These are phyloP conservation scores for Caranx melampygus DNA, from an alignment of 2,113 vertebrate genomes.

Conservation along the genomic window DNA sequence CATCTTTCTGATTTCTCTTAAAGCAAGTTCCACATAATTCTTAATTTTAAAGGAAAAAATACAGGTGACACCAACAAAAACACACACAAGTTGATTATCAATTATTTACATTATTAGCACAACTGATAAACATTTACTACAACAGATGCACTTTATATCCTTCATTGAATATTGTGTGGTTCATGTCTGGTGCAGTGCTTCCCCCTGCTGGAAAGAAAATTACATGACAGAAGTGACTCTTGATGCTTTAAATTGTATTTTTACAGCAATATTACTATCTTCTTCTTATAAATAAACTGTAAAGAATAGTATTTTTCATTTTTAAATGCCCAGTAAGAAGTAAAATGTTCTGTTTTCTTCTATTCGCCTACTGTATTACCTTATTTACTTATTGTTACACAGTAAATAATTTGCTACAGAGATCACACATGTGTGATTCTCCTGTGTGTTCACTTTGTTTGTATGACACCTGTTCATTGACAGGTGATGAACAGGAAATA, in stretches of 20 bases:
- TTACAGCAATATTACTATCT: background rate
- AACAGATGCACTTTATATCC: background rate
- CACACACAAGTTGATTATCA: no score
- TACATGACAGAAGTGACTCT: background rate
- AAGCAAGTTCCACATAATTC: background rate
- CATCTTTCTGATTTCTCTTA: background rate
- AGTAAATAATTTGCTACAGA: background rate
- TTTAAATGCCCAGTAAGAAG: background rate
- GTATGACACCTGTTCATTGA: background rate
- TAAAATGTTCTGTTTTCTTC: background rate
- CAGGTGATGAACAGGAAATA: conserved; percentile 33
- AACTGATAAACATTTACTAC: background rate
- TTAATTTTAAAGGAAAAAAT: background rate
- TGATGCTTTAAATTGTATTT: background rate
- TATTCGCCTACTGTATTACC: background rate
- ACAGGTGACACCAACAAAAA: background rate
- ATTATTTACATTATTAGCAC: background rate
- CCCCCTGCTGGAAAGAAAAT: conserved; percentile 64
- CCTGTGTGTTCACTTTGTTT: background rate
- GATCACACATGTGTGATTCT: background rate
- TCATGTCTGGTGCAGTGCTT: conserved; percentile 41
- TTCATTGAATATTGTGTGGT: background rate
- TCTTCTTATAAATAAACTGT: background rate
- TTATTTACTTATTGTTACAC: background rate
- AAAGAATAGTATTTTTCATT: background rate